phyloP scores from a whole-genome alignment of 2,113 vertebrate genomes.

The Apodemus sylvaticus region DNA sequence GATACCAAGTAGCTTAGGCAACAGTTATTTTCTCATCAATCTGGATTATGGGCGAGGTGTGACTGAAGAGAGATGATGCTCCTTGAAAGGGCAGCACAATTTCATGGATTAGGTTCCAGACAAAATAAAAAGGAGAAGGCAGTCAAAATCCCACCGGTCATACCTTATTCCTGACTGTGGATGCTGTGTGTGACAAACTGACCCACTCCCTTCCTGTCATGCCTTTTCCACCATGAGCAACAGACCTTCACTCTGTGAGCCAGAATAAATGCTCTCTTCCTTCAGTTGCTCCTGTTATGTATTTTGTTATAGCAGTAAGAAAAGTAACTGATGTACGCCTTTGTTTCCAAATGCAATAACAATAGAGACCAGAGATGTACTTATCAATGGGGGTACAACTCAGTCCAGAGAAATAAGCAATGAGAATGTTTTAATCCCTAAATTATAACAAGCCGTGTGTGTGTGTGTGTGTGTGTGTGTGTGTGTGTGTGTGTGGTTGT shows the following conservation, averaged over 20 bases:
- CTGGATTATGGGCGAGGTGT: not conserved
- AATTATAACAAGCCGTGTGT: not conserved
- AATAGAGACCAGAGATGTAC: not conserved
- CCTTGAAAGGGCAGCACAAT: not conserved
- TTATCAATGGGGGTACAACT: not conserved
- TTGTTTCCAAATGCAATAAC: not conserved
- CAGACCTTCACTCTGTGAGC: not conserved
- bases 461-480: not conserved
- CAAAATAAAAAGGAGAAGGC: not conserved
- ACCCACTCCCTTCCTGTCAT: not conserved
- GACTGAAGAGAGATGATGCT: not conserved
- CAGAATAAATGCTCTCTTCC: not conserved
- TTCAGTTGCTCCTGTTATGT: not conserved
- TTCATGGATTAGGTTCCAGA: not conserved
- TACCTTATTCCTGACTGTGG: not conserved
- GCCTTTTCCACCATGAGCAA: not conserved
- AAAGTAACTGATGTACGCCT: not conserved
- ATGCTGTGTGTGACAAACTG: not conserved
- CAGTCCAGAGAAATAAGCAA: not conserved
- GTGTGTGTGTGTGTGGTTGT: not conserved
- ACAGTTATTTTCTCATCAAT: not conserved
- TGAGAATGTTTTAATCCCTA: not conserved
- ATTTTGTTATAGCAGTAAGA: not conserved
- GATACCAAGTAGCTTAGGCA: not conserved
- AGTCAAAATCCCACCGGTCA: not conserved